Evolutionary conservation across 2,888 invertebrate species (phyloP), one percentile per base, ranked within the genome.

Genomic region (Conops quadrifasciatus): DNA sequence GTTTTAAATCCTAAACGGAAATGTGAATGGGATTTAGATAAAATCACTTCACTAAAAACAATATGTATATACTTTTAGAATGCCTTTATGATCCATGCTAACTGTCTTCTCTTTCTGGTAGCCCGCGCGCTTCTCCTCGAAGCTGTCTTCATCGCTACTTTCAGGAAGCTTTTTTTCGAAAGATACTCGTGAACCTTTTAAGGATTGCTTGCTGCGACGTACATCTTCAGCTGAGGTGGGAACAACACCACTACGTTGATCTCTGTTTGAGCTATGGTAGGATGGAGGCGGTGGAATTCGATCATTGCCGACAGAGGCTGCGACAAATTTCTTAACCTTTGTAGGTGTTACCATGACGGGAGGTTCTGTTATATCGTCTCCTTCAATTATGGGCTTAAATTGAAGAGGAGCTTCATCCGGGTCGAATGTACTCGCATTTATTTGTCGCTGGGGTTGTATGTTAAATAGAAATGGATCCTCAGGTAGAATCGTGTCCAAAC

Each of bases 401-500:
- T 85, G 83, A 53, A 85, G 70, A 11, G 84, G 82, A 67, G 80
- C 78, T 72, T 84, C 82, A 72, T 80, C 77, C 47, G 77, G 74
- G 71, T 80, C 60, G 67, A 80, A 73, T 26, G 68, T 74, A 15
- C 21, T 63, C 16, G 71, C 59, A 60, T 74, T 72, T 49, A 51
- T 45, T 9, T 67, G 71, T 56, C 60, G 65, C 5, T 78, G 79
- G 69, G 76, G 76, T 7, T 77, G 77, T 67, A 78, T 77, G 1
- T 81, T 80, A 72, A 84, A 83, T 66, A 83, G 77, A 74, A 83
- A 85, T 19, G 85, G 84, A 78, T 84, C 85, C 76, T 85, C 85
- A 15, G 85, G 84, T 36, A 85, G 72, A 74, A 85, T 85, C 72
- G 84, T 85, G 75, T 89, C 90, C 73, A 90, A 83, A 73, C 90